phyloP scores from a whole-genome alignment of 2,797 vertebrate species.

The Tapirus indicus region DNA sequence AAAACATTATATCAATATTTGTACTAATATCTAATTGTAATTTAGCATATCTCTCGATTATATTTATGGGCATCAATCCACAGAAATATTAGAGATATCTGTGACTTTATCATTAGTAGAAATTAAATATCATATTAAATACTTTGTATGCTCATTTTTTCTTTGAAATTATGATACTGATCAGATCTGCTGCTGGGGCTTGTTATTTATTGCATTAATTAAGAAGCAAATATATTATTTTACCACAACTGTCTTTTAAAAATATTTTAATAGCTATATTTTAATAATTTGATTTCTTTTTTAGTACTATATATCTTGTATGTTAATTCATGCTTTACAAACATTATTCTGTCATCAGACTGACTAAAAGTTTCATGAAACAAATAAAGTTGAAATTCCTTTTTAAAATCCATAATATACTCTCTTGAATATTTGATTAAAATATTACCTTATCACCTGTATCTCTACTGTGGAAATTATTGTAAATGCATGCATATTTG shows the following conservation, averaged over 20 bases:
- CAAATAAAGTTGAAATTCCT: not conserved
- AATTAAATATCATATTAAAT: not conserved
- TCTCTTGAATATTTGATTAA: not conserved
- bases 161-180: not conserved
- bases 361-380: not conserved
- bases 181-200: not conserved
- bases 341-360: not conserved
- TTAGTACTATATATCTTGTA: not conserved
- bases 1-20: not conserved
- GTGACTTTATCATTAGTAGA: not conserved
- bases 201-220: not conserved
- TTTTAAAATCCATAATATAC: not conserved
- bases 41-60: not conserved
- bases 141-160: not conserved
- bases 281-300: not conserved
- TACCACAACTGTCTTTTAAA: not conserved
- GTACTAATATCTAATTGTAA: not conserved
- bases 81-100: not conserved
- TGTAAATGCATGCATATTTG: not conserved
- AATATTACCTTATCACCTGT: not conserved
- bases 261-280: not conserved
- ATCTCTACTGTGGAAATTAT: not conserved
- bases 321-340: not conserved
- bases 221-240: slow-evolving; percentile 2
- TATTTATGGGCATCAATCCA: not conserved